Conservation (phyloP, 30 jellyfish, hydroid and myxozoan genomes). For the Turritopsis rubra region DNA sequence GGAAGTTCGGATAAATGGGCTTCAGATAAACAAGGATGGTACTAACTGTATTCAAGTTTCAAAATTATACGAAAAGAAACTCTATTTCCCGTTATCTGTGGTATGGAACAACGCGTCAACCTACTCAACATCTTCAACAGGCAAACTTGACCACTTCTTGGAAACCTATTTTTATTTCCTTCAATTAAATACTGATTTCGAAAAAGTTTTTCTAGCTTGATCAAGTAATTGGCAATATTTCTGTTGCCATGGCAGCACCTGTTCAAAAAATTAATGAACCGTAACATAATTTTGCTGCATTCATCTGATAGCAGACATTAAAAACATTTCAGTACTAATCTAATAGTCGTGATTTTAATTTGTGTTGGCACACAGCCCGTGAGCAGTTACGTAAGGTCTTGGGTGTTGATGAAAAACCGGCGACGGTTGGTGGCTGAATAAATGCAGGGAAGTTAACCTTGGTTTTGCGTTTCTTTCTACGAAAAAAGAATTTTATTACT, state of each 20-base stretch:
- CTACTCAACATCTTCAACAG: no score
- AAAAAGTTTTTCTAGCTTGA: neutral
- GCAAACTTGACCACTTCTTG: no score
- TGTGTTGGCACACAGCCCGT: neutral
- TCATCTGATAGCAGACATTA: neutral
- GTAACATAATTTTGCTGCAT: neutral
- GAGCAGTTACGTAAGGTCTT: no score
- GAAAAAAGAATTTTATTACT: neutral
- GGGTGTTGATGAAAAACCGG: no score
- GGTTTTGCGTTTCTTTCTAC: neutral
- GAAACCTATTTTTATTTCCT: no score
- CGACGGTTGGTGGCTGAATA: neutral
- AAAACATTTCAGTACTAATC: neutral
- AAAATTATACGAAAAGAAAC: no score
- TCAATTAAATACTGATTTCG: neutral
- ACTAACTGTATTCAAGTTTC: no score
- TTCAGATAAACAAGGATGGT: no score
- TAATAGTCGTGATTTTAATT: neutral
- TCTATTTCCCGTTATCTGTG: no score
- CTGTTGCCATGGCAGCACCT: neutral
- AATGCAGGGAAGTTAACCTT: neutral
- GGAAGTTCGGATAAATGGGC: no score
- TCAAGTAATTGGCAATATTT: neutral
- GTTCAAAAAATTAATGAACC: neutral
- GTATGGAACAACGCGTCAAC: no score